Evolutionary conservation across 2,888 invertebrate species (phyloP), one percentile per base, ranked within the genome.

Genomic region (Mythimna ferrago): DNA sequence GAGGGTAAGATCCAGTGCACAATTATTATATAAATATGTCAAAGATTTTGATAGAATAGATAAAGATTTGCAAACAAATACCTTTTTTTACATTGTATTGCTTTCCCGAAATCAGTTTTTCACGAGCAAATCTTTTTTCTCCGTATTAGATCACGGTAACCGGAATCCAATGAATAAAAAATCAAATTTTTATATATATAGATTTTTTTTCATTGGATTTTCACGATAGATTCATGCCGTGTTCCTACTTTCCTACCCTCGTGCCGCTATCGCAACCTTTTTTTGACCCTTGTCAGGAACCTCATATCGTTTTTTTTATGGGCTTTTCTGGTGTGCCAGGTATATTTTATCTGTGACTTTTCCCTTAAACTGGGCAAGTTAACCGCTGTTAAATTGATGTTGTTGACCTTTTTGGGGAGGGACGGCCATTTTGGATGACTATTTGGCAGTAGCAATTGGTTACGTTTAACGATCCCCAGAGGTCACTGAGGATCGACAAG

Each of bases 251-350:
- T 3, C 41, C 44, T 44, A 14, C 44, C 44, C 4, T 14, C 14
- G 3, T 16, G 51, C n/a, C 51, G 51, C 7, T 65, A 76, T 74
- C 71, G 58, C 57, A 54, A 60, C 71, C 82, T 73, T 73, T 76
- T 76, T 79, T 61, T 68, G 71, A 82, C 85, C 79, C 81, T 71
- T 61, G 72, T 79, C 82, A 71, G 67, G 62, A n/a, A 53, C 44
- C 62, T 48, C 61, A 66, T 81, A 73, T 75, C 71, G 65, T 35
- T 66, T 76, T 75, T 75, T 78, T 71, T 81, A 77, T 63, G 56
- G 70, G 56, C 38, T 35, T 60, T 68, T 73, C 53, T 69, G 58
- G 71, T 69, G 56, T 26, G 51, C 65, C 56, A 26, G 56, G 65
- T 73, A 73, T 71, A 73, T 78, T 66, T 71, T 68, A 81, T 68